A percentile compares a stretch with the other conserved stretches of the same genome.
These are phyloP conservation scores for Anas platyrhynchos DNA, from an alignment of 2,113 vertebrate species.

Conservation along the genomic window DNA sequence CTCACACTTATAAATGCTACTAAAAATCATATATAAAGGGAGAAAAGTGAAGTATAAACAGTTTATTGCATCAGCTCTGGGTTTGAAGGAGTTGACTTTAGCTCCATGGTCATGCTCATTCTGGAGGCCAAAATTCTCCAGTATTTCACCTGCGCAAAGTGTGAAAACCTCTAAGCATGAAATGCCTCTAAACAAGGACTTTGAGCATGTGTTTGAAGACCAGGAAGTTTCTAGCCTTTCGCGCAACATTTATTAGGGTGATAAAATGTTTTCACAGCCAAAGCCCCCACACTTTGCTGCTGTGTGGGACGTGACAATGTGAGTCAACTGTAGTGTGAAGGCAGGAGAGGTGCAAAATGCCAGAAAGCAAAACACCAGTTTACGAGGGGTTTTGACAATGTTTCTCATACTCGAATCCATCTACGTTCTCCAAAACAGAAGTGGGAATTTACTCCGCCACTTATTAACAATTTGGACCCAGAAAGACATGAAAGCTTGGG, in stretches of 20 bases:
- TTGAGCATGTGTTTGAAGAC: background rate
- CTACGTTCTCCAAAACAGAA: background rate
- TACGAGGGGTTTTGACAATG: background rate
- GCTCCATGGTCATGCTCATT: background rate
- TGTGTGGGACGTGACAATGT: fast-evolving
- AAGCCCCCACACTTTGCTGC: fast-evolving
- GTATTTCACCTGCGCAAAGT: background rate
- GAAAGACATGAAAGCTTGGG: background rate
- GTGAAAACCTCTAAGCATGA: background rate
- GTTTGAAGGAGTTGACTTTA: background rate
- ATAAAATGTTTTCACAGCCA: fast-evolving
- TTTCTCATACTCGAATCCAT: background rate
- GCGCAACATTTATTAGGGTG: background rate
- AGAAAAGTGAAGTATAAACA: background rate
- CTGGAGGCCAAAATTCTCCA: background rate
- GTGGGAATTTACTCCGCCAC: background rate
- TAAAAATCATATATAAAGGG: background rate
- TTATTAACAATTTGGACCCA: background rate
- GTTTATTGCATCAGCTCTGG: background rate
- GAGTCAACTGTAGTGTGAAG: background rate
- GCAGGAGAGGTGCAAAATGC: background rate
- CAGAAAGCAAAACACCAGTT: background rate
- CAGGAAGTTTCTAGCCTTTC: background rate
- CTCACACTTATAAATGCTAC: background rate
- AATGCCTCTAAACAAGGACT: background rate